A percentile compares a stretch with the other conserved stretches of the same genome.
Evolutionary conservation across 2,113 vertebrate species (phyloP).

Genomic region (Alligator mississippiensis): DNA sequence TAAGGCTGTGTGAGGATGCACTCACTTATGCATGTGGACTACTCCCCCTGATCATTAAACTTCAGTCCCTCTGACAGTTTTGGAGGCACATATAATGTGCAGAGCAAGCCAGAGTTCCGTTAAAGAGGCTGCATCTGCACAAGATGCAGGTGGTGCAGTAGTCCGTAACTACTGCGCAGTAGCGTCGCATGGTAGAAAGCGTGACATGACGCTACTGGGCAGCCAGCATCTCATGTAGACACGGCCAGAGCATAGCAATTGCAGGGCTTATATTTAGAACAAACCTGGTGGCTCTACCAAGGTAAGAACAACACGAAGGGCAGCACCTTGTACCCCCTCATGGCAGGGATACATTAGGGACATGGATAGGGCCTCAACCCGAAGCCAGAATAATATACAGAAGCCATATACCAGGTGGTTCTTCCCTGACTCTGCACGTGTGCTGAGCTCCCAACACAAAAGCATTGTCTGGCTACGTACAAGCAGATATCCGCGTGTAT

Average conservation of each 20-base stretch:
- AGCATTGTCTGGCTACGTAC: accelerated
- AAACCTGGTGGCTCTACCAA: neutral
- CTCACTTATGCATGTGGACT: neutral
- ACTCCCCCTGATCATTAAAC: neutral
- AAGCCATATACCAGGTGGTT: neutral
- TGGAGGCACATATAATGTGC: neutral
- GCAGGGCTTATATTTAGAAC: neutral
- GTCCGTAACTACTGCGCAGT: too few relatives aligned
- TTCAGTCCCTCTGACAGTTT: neutral
- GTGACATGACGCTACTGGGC: too few relatives aligned
- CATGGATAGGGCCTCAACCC: neutral
- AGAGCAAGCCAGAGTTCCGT: neutral
- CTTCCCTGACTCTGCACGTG: accelerated
- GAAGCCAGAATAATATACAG: neutral
- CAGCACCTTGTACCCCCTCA: neutral
- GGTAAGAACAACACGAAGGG: neutral
- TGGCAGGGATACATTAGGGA: accelerated
- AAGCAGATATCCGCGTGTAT: too few relatives aligned
- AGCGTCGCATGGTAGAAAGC: too few relatives aligned
- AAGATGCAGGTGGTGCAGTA: too few relatives aligned
- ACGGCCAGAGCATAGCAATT: neutral
- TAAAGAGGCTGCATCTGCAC: neutral
- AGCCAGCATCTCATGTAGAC: too few relatives aligned
- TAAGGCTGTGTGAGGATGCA: neutral
- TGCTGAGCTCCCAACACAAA: neutral